Percentiles rank a stretch among this genome's conserved stretches.
Evolutionary conservation across 2,113 vertebrate species (phyloP).

Genomic region (Spea bombifrons): DNA sequence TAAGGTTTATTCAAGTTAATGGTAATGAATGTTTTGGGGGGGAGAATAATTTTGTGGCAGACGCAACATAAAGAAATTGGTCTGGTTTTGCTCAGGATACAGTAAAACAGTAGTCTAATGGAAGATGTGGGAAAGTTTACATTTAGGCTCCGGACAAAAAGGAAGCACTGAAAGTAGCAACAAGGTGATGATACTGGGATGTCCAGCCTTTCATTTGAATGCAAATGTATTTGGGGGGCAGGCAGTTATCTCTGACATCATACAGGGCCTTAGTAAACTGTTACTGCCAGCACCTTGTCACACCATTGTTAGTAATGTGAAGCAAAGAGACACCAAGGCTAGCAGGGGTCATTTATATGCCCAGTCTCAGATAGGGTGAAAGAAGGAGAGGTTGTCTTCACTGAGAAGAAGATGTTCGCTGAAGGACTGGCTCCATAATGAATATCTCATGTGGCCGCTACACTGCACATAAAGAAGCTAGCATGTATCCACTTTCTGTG

Average conservation of each 20-base stretch:
- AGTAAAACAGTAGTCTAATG: constrained; percentile 4
- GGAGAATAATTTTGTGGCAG: no score
- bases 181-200: constrained; percentile 69
- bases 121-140: constrained; percentile 39
- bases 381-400: constrained; percentile 57
- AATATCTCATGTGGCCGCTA: constrained; percentile 85
- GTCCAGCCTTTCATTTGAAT: constrained; percentile 80
- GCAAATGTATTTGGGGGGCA: constrained; percentile 79
- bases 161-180: constrained; percentile 68
- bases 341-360: constrained; percentile 72
- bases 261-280: constrained; percentile 73
- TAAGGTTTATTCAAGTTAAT: no score
- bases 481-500: constrained; percentile 86
- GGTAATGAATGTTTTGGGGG: no score
- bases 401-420: constrained; percentile 75
- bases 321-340: constrained; percentile 71
- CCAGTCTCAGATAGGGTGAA: constrained; percentile 60
- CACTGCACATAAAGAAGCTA: constrained; percentile 83
- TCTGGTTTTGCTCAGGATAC: no score
- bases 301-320: constrained; percentile 81
- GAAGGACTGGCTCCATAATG: constrained; percentile 60
- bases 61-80: no score
- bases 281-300: constrained; percentile 79
- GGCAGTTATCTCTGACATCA: constrained; percentile 79
- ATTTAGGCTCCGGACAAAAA: constrained; percentile 53